A percentile compares a stretch with the other conserved stretches of the same genome.
Evolutionary conservation across 2,888 invertebrate species (phyloP).

Genomic region (Drosophila dives): DNA sequence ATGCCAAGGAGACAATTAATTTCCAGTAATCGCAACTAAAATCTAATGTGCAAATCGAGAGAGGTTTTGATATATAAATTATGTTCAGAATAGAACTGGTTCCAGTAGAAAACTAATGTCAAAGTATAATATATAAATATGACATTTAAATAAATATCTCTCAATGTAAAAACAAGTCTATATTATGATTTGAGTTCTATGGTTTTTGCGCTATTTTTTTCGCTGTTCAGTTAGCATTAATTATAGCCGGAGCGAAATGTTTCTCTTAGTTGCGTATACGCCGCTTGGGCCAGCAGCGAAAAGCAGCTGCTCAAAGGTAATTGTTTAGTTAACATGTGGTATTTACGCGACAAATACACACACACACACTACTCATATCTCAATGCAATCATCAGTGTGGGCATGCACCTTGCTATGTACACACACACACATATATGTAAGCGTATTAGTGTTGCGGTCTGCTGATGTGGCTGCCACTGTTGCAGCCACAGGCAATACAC

Average conservation of each 20-base stretch:
- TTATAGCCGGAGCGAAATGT: background rate
- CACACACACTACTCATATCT: constrained; percentile 36
- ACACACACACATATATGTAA: constrained; percentile 40
- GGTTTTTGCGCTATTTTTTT: background rate
- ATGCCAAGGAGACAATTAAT: constrained; percentile 7
- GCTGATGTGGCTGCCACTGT: constrained; percentile 54
- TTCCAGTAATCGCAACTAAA: background rate
- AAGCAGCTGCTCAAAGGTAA: constrained; percentile 61
- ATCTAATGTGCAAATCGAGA: background rate
- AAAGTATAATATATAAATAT: background rate
- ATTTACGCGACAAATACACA: constrained; percentile 56
- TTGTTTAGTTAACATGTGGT: constrained; percentile 81
- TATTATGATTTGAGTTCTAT: background rate
- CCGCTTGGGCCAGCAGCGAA: constrained; percentile 36
- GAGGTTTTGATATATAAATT: background rate
- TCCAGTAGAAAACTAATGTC: background rate
- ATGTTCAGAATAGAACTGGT: background rate
- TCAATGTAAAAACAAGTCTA: background rate
- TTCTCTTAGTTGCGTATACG: constrained; percentile 50
- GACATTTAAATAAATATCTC: background rate
- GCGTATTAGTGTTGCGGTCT: constrained; percentile 74
- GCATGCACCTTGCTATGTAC: constrained; percentile 21
- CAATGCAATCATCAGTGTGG: constrained; percentile 58
- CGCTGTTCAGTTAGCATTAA: constrained; percentile 6
- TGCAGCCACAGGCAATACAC: constrained; percentile 39